Conservation (phyloP, 2,113 vertebrate genomes). For the Monopterus albus region DNA sequence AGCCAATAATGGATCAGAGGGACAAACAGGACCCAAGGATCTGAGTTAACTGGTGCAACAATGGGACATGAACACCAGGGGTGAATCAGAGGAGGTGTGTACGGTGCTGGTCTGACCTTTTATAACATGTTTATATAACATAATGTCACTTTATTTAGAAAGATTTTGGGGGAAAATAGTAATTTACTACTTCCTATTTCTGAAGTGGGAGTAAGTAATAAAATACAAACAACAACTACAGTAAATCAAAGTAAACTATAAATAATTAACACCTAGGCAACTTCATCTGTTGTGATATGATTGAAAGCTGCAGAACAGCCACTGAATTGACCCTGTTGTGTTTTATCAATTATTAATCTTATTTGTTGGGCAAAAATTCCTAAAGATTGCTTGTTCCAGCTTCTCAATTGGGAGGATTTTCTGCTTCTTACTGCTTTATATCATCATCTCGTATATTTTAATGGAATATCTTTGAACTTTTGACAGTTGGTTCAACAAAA, state of each 20-base stretch:
- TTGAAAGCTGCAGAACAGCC: not conserved
- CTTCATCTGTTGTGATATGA: not conserved
- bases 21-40: conserved; percentile 58
- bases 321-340: not conserved
- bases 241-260: not conserved
- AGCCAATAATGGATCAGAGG: conserved; percentile 61
- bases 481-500: not conserved
- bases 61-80: conserved; percentile 39
- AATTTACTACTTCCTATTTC: not conserved
- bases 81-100: conserved; percentile 20
- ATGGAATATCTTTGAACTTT: not conserved
- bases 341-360: not conserved
- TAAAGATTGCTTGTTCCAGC: not conserved
- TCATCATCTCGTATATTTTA: too few species aligned
- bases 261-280: not conserved
- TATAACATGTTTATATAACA: conserved; percentile 27
- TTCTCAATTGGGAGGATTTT: not conserved
- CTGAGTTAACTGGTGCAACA: conserved; percentile 55
- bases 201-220: not conserved
- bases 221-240: not conserved
- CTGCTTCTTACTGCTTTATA: not conserved
- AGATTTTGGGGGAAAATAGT: not conserved
- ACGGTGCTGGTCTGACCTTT: not conserved
- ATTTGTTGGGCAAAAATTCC: not conserved
- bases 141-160: not conserved